phyloP scores from a whole-genome alignment of 2,113 vertebrate genomes.

The Corydoras maculifer region DNA sequence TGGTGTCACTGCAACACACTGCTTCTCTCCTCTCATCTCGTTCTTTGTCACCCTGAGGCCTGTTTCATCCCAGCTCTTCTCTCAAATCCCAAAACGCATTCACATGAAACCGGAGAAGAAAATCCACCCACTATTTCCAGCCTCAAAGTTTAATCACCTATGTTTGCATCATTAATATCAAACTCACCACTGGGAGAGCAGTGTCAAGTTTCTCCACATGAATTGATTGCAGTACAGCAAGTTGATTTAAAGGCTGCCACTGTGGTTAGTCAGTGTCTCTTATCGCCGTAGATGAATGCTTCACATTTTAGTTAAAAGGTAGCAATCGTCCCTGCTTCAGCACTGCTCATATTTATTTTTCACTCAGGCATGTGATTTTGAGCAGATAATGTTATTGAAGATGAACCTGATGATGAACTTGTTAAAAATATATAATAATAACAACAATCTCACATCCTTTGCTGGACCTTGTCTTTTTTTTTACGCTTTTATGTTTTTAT shows the following conservation, averaged over 20 bases:
- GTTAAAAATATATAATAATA: too few species aligned
- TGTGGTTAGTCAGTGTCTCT: background rate
- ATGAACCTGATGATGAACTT: background rate
- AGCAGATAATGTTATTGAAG: background rate
- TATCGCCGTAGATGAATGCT: background rate
- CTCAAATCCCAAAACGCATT: conserved; percentile 26
- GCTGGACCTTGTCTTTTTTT: too few species aligned
- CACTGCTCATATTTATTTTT: background rate
- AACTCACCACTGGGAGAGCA: conserved; percentile 9
- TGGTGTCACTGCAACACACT: conserved; percentile 17
- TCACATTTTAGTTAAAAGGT: conserved; percentile 2
- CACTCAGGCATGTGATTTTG: background rate
- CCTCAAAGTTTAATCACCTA: conserved; percentile 24
- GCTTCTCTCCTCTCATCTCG: conserved; percentile 32
- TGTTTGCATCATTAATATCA: conserved; percentile 33
- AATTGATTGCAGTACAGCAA: background rate
- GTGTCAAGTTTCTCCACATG: background rate
- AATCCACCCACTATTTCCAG: conserved; percentile 5
- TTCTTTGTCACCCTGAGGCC: conserved; percentile 24
- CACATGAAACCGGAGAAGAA: conserved; percentile 15
- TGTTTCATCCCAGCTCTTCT: conserved; percentile 30
- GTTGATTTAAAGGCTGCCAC: conserved; percentile 2
- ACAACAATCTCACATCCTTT: too few species aligned
- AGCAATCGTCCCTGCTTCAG: background rate
- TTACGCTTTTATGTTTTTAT: too few species aligned